A percentile compares a stretch with the other conserved stretches of the same genome.
These are phyloP conservation scores for Scotopteryx bipunctaria DNA, from an alignment of 2,888 invertebrate species.

Conservation along the genomic window DNA sequence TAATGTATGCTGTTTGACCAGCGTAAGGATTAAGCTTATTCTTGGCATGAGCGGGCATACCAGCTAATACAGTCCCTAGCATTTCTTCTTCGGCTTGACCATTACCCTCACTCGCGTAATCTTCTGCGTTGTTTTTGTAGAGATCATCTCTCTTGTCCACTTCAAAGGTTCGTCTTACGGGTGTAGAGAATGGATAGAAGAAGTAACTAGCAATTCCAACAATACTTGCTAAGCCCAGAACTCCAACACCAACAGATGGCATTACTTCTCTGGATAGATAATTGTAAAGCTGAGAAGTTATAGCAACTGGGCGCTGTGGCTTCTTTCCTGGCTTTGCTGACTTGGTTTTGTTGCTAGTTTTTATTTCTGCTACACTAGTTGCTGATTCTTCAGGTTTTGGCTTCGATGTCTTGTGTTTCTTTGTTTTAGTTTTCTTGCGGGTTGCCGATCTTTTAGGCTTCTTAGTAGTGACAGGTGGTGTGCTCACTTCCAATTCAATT, in stretches of 20 bases:
- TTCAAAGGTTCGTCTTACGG: conserved; percentile 86
- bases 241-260: conserved; percentile 91
- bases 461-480: conserved; percentile 74
- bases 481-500: conserved; percentile 76
- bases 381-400: conserved; percentile 59
- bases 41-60: conserved; percentile 83
- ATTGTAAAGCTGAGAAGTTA: conserved; percentile 89
- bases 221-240: conserved; percentile 88
- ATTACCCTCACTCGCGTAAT: conserved; percentile 85
- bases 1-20: conserved; percentile 68
- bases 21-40: conserved; percentile 75
- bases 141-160: conserved; percentile 85
- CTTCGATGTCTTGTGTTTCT: conserved; percentile 82
- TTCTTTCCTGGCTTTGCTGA: conserved; percentile 66
- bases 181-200: conserved; percentile 88
- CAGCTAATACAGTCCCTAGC: conserved; percentile 88
- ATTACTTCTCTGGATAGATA: conserved; percentile 91
- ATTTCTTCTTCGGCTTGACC: conserved; percentile 91
- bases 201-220: conserved; percentile 91
- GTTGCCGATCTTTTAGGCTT: conserved; percentile 72
- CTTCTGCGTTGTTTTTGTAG: conserved; percentile 87
- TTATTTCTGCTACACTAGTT: conserved; percentile 61
- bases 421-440: conserved; percentile 83
- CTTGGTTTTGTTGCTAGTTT: conserved; percentile 83
- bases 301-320: conserved; percentile 75